A percentile compares a stretch with the other conserved stretches of the same genome.
Conservation (phyloP, 1,140 invertebrate genomes). For the Lepeophtheirus salmonis region DNA sequence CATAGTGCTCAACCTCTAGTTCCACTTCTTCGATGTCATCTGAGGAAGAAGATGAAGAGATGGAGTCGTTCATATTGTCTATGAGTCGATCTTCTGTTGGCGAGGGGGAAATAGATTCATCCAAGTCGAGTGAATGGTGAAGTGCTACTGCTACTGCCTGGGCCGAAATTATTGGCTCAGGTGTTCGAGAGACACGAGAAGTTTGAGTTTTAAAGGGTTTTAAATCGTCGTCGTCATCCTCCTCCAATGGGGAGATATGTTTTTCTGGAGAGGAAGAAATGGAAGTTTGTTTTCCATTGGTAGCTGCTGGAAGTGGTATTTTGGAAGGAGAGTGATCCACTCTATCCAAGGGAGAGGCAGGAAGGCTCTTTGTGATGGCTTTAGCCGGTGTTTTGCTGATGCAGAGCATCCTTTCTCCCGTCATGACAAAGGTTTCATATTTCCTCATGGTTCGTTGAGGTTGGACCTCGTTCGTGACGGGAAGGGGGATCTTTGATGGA, state of each 20-base stretch:
- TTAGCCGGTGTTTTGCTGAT: constrained; percentile 52
- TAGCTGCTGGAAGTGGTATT: constrained; percentile 20
- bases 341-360: constrained; percentile 20
- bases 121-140: neutral
- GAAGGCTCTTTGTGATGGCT: neutral
- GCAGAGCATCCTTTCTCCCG: constrained; percentile 82
- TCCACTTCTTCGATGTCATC: constrained; percentile 23
- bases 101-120: neutral
- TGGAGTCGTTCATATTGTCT: constrained; percentile 19
- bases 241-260: neutral
- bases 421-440: constrained; percentile 91
- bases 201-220: neutral
- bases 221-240: neutral
- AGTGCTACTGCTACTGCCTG: too few species aligned
- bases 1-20: constrained; percentile 23
- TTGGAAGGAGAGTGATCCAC: constrained; percentile 19
- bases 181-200: neutral
- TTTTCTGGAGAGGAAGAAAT: neutral
- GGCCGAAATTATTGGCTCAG: too few species aligned
- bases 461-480: constrained; percentile 15
- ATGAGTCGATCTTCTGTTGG: neutral
- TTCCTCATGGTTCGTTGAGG: constrained; percentile 23
- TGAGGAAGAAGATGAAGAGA: constrained; percentile 20
- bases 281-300: constrained; percentile 18
- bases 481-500: constrained; percentile 16